Percentiles rank a stretch among this genome's conserved stretches.
Evolutionary conservation across 2,797 vertebrate species (phyloP).

Genomic region (Enoplosus armatus): DNA sequence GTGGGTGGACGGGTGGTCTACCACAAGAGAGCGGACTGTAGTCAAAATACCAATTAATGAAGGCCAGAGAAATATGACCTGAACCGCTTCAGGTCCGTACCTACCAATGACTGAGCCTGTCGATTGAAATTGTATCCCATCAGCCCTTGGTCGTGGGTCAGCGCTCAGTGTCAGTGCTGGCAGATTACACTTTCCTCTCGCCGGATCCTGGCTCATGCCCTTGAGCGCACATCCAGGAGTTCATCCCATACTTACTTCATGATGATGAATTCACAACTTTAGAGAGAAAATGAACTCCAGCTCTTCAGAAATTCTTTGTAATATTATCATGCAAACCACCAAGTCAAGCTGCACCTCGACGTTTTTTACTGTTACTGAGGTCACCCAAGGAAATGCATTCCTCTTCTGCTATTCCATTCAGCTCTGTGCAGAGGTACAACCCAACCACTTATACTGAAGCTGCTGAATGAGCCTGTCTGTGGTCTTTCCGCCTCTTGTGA

Average conservation of each 20-base stretch:
- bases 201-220: constrained; percentile 69
- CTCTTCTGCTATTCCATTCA: constrained; percentile 24
- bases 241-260: constrained; percentile 65
- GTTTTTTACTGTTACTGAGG: constrained; percentile 18
- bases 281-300: constrained; percentile 61
- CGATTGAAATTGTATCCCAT: constrained; percentile 84
- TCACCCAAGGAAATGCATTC: constrained; percentile 28
- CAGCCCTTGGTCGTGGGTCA: constrained; percentile 80
- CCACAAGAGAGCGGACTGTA: constrained; percentile 79
- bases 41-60: constrained; percentile 87
- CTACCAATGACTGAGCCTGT: constrained; percentile 76
- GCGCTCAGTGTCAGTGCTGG: constrained; percentile 72
- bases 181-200: constrained; percentile 77
- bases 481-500: constrained; percentile 25
- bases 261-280: constrained; percentile 69
- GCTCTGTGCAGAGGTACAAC: constrained; percentile 23
- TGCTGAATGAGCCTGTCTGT: constrained; percentile 16
- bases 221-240: constrained; percentile 72
- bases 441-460: constrained; percentile 27
- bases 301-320: constrained; percentile 64
- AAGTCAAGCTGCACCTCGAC: constrained; percentile 46
- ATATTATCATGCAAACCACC: constrained; percentile 47
- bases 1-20: constrained; percentile 78
- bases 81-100: constrained; percentile 74
- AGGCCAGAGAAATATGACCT: constrained; percentile 83